These are phyloP conservation scores for Protobothrops mucrosquamatus DNA, from an alignment of 2,113 vertebrate species.

Conservation along the genomic window DNA sequence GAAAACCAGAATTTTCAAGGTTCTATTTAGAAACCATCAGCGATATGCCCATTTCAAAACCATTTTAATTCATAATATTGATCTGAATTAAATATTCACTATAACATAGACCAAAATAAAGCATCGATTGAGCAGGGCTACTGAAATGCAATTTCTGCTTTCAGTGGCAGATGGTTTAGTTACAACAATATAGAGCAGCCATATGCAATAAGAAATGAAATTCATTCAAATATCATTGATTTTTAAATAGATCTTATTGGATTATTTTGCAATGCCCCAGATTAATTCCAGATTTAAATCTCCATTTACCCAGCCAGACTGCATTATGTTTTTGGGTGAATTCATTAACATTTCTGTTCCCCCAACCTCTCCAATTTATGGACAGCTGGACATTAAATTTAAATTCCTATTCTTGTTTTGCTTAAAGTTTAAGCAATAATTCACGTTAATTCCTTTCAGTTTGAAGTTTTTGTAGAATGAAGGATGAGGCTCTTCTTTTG, in stretches of 20 bases:
- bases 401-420: constrained; percentile 50
- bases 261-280: constrained; percentile 45
- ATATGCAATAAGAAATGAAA: constrained; percentile 15
- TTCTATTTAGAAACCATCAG: not conserved
- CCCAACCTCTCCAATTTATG: constrained; percentile 45
- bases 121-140: not conserved
- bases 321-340: constrained; percentile 57
- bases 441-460: constrained; percentile 10
- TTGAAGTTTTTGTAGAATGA: constrained; percentile 17
- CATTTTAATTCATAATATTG: not conserved
- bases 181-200: not conserved
- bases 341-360: constrained; percentile 56
- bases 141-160: not conserved
- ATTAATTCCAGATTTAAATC: constrained; percentile 60
- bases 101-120: not conserved
- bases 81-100: not conserved
- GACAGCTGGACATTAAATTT: constrained; percentile 48
- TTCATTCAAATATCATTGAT: constrained; percentile 52
- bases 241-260: constrained; percentile 36
- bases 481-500: not conserved
- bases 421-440: constrained; percentile 40
- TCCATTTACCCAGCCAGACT: constrained; percentile 48
- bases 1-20: not conserved
- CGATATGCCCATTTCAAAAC: not conserved
- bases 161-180: constrained; percentile 40